Evolutionary conservation across 2,888 invertebrate species (phyloP).

Genomic region (Oscheius sp.): DNA sequence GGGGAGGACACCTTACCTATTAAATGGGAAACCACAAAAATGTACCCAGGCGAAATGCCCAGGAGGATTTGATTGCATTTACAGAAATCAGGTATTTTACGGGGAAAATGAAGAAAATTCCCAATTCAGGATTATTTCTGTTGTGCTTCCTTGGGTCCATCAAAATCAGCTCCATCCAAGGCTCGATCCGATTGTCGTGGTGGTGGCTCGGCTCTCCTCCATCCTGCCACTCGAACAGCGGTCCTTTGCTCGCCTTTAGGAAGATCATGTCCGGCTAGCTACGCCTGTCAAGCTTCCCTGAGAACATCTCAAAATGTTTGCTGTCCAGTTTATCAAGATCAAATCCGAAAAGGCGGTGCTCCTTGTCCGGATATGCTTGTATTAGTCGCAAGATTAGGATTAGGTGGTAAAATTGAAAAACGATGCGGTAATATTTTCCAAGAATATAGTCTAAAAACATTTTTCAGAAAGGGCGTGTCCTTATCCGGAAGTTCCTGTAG

Average conservation of each 20-base stretch:
- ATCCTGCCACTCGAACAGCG: constrained; percentile 59
- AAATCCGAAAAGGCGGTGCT: constrained; percentile 25
- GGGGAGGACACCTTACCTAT: constrained; percentile 58
- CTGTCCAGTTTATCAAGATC: constrained; percentile 35
- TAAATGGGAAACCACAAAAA: constrained; percentile 60
- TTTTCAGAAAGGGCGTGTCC: constrained; percentile 61
- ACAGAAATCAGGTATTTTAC: constrained; percentile 40
- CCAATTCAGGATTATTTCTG: constrained; percentile 49
- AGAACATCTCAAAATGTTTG: constrained; percentile 41
- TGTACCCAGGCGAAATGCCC: constrained; percentile 55
- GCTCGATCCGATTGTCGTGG: constrained; percentile 35
- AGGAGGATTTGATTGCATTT: constrained; percentile 61
- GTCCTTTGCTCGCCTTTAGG: constrained; percentile 56
- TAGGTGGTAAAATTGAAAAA: constrained; percentile 55
- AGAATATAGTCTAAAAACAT: background rate
- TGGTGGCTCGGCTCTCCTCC: constrained; percentile 59
- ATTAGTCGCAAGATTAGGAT: constrained; percentile 48
- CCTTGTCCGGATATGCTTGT: constrained; percentile 57
- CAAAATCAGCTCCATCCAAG: constrained; percentile 1
- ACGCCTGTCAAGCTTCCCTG: constrained; percentile 13
- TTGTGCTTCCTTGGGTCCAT: constrained; percentile 45
- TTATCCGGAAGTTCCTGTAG: constrained; percentile 58
- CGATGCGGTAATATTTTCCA: constrained; percentile 51
- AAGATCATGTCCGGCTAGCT: constrained; percentile 53
- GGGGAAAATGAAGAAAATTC: background rate